phyloP scores from a whole-genome alignment of 2,113 vertebrate species.

The Urocynchramus pylzowi region DNA sequence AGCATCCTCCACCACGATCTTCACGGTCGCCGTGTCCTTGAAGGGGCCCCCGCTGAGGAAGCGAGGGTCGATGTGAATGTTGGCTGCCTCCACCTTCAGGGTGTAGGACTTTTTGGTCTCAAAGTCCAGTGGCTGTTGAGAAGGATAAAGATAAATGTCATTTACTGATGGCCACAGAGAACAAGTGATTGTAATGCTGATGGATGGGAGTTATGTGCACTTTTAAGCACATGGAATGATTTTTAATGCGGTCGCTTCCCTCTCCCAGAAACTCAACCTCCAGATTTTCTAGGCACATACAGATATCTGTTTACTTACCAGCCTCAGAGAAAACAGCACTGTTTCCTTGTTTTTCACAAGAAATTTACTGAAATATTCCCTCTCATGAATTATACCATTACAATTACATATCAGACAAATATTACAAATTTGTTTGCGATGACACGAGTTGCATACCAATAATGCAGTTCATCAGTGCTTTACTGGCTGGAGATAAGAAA shows the following conservation, averaged over 20 bases:
- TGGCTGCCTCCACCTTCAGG: slow-evolving; percentile 91
- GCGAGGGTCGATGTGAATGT: slow-evolving; percentile 83
- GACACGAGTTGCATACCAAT: slow-evolving; percentile 44
- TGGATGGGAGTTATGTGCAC: slow-evolving; percentile 61
- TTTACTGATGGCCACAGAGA: slow-evolving; percentile 68
- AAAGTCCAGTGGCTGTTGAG: slow-evolving; percentile 89
- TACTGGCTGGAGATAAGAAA: slow-evolving; percentile 51
- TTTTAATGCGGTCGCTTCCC: slow-evolving; percentile 58
- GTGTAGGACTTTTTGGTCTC: slow-evolving; percentile 92
- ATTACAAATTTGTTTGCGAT: slow-evolving; percentile 54
- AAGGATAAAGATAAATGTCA: slow-evolving; percentile 74
- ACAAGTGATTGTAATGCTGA: slow-evolving; percentile 65
- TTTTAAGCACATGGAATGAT: slow-evolving; percentile 40
- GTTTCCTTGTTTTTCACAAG: slow-evolving; percentile 56
- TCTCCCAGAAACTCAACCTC: slow-evolving; percentile 22
- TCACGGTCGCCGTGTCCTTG: slow-evolving; percentile 91
- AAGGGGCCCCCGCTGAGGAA: slow-evolving; percentile 84
- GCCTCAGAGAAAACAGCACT: slow-evolving; percentile 36
- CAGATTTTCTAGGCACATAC: slow-evolving; percentile 57
- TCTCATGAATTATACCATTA: slow-evolving; percentile 49
- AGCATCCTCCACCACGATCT: slow-evolving; percentile 88
- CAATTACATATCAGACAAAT: slow-evolving; percentile 63
- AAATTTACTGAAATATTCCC: slow-evolving; percentile 54
- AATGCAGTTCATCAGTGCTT: slow-evolving; percentile 49
- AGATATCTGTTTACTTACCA: slow-evolving; percentile 63